These are phyloP conservation scores for Planococcus citri DNA, from an alignment of 1,140 invertebrate genomes.

Conservation along the genomic window DNA sequence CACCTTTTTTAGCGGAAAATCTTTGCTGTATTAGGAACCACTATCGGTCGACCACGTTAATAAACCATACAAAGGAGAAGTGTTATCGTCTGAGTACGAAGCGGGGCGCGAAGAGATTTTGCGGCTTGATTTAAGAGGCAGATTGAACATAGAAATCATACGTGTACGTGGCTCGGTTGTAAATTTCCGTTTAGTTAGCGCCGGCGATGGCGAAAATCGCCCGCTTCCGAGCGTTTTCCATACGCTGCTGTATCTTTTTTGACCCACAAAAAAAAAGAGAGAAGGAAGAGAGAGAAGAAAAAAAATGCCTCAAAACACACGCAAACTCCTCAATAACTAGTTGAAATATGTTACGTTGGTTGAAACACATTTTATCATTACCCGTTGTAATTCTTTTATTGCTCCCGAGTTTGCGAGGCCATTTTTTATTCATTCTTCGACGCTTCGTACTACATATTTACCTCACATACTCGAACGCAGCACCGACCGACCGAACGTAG, in stretches of 20 bases:
- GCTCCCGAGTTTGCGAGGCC: neutral
- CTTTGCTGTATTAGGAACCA: neutral
- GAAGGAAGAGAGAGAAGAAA: neutral
- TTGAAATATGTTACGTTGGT: constrained; percentile 9
- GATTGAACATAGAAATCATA: constrained; percentile 7
- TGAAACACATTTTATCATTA: constrained; percentile 17
- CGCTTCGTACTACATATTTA: neutral
- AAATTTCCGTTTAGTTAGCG: neutral
- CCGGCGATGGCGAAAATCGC: no score
- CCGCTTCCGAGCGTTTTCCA: no score
- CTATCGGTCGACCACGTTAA: neutral
- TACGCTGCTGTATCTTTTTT: neutral
- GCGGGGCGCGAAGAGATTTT: neutral
- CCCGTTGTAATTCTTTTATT: constrained; percentile 11
- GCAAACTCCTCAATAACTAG: constrained; percentile 16
- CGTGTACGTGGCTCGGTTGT: neutral
- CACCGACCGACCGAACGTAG: no score
- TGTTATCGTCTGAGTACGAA: neutral
- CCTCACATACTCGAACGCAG: no score
- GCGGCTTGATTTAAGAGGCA: constrained; percentile 1
- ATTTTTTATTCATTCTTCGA: constrained; percentile 15
- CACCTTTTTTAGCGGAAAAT: no score
- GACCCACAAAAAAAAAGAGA: neutral
- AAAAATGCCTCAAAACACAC: neutral
- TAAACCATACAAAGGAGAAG: neutral